A percentile compares a stretch with the other conserved stretches of the same genome.
Conservation (phyloP, 2,113 vertebrate species). For the Rhegmatorhina hoffmannsi region DNA sequence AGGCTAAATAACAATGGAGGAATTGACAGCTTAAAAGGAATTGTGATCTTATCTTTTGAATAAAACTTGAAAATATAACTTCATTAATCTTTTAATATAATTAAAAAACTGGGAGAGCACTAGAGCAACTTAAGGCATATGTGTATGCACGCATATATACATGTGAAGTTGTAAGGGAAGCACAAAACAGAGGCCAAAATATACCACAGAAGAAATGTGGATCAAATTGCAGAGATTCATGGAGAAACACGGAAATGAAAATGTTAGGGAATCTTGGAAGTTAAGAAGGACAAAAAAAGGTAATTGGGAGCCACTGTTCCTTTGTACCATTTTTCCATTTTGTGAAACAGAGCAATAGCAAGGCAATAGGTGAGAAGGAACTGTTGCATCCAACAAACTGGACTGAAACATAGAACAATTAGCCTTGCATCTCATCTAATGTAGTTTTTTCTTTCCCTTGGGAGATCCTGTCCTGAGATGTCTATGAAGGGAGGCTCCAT, state of each 20-base stretch:
- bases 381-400: not conserved
- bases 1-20: not conserved
- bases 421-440: not conserved
- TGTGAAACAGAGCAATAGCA: not conserved
- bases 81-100: not conserved
- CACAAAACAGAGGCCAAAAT: not conserved
- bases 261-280: not conserved
- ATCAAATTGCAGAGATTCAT: not conserved
- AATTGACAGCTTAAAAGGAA: not conserved
- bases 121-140: not conserved
- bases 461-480: not conserved
- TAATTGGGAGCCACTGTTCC: not conserved
- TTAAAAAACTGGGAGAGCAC: not conserved
- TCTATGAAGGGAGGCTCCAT: not conserved
- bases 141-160: rapidly evolving
- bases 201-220: not conserved
- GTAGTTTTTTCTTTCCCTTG: not conserved
- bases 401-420: not conserved
- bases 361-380: not conserved
- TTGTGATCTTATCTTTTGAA: not conserved
- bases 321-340: not conserved
- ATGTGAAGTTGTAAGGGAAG: not conserved
- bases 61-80: not conserved
- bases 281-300: not conserved
- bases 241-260: not conserved